phyloP scores from a whole-genome alignment of 2,113 vertebrate genomes.

The Corythornis madagascariensis region DNA sequence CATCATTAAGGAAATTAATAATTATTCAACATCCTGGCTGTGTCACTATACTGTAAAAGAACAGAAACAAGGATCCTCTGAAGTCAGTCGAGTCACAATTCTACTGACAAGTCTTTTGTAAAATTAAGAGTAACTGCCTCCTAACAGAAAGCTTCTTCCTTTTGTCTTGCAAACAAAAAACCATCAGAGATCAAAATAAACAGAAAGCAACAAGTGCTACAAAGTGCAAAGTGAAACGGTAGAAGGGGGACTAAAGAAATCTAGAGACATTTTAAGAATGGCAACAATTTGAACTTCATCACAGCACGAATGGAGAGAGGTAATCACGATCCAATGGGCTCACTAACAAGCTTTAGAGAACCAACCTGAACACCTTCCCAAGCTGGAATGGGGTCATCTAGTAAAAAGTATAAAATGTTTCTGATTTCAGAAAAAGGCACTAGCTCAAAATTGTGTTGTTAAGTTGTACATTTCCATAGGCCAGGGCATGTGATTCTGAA shows the following conservation, averaged over 20 bases:
- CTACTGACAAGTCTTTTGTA: neutral
- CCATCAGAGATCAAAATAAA: neutral
- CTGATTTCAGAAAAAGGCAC: neutral
- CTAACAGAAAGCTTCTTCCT: neutral
- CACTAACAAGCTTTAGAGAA: neutral
- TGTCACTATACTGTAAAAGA: neutral
- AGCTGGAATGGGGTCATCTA: neutral
- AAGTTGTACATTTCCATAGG: neutral
- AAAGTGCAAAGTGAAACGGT: neutral
- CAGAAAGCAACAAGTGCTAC: slow-evolving; percentile 14
- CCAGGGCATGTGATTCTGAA: neutral
- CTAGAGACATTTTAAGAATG: neutral
- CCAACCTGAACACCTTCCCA: neutral
- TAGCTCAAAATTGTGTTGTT: neutral
- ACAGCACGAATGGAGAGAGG: neutral
- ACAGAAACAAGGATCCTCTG: neutral
- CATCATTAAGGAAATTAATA: neutral
- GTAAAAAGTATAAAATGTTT: neutral
- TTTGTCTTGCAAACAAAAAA: neutral
- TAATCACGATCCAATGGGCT: neutral
- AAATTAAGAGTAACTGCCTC: neutral
- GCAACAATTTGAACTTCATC: neutral
- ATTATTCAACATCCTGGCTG: neutral
- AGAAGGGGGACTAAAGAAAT: neutral
- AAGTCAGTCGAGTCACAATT: neutral